A percentile compares a stretch with the other conserved stretches of the same genome.
Conservation (phyloP, 2,113 vertebrate species). For the Dolichotis patagonum region DNA sequence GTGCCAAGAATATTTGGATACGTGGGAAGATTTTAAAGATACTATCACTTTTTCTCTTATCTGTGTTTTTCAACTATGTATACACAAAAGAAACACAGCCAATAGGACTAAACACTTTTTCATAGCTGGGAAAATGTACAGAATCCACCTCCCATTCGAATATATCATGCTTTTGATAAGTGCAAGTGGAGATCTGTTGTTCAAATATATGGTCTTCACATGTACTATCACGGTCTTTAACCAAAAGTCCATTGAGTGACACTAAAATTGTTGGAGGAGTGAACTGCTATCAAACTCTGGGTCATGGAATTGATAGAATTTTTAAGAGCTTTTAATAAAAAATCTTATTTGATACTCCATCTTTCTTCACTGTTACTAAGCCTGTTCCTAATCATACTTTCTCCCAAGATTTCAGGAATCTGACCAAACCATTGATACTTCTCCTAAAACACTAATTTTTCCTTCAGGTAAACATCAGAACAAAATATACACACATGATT, state of each 20-base stretch:
- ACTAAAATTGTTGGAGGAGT: background rate
- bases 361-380: background rate
- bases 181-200: no score
- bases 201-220: background rate
- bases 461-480: background rate
- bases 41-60: background rate
- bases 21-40: background rate
- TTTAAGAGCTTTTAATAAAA: background rate
- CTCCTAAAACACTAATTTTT: background rate
- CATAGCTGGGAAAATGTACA: no score
- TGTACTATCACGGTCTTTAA: no score
- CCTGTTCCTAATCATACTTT: background rate
- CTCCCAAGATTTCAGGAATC: background rate
- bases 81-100: background rate
- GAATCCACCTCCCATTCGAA: no score
- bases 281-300: background rate
- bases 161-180: no score
- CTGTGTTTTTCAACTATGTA: background rate
- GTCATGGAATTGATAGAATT: background rate
- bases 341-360: no score
- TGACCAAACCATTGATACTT: background rate
- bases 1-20: background rate
- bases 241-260: background rate
- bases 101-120: no score
- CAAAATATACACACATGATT: background rate